Percentiles rank a stretch among this genome's conserved stretches.
Evolutionary conservation across 2,888 invertebrate genomes (phyloP).

Genomic region (Agriopis leucophaearia): DNA sequence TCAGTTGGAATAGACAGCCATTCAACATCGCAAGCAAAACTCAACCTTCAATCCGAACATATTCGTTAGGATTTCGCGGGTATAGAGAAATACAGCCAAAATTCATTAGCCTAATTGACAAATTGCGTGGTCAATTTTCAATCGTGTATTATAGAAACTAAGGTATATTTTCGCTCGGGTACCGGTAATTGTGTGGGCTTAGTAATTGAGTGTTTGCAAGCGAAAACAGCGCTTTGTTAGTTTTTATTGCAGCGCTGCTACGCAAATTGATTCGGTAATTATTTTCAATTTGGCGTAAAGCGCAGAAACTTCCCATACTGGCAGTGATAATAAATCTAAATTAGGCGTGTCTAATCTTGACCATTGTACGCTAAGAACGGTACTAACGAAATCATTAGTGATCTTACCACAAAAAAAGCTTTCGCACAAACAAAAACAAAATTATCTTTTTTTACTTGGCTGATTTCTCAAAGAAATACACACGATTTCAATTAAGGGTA

Average conservation of each 20-base stretch:
- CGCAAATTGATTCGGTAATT: constrained; percentile 41
- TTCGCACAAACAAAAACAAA: too few relatives aligned
- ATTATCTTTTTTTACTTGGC: too few relatives aligned
- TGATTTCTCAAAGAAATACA: too few relatives aligned
- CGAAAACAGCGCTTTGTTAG: constrained; percentile 47
- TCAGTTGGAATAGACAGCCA: constrained; percentile 4
- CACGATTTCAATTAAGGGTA: too few relatives aligned
- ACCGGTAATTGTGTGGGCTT: constrained; percentile 41
- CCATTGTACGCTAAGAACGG: background rate
- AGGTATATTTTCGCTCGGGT: constrained; percentile 11
- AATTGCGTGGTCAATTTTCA: constrained; percentile 22
- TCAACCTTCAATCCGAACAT: background rate
- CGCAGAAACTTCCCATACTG: constrained; percentile 1
- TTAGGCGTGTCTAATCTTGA: constrained; percentile 3
- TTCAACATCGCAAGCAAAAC: background rate
- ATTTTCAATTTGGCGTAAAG: constrained; percentile 31
- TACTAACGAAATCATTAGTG: too few relatives aligned
- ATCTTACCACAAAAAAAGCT: too few relatives aligned
- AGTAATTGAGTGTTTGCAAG: constrained; percentile 46
- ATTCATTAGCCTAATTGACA: constrained; percentile 36
- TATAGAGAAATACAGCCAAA: background rate
- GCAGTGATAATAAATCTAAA: constrained; percentile 10
- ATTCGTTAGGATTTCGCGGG: background rate
- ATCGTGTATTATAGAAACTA: background rate
- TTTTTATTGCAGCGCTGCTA: constrained; percentile 40